These are phyloP conservation scores for Achroia grisella DNA, from an alignment of 1,140 invertebrate species.

Conservation along the genomic window DNA sequence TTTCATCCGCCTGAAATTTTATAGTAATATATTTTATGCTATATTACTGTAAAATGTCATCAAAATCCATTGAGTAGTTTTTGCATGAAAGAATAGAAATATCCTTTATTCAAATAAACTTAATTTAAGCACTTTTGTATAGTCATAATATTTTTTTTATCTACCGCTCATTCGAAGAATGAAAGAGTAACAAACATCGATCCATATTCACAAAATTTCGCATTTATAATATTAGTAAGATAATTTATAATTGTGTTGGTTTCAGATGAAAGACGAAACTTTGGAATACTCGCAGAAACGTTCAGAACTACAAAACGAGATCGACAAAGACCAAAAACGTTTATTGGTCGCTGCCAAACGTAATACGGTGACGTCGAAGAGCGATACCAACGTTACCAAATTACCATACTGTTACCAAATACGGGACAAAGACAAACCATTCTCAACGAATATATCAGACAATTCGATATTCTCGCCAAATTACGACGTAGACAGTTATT, in stretches of 20 bases:
- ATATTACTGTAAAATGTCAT: too few relatives aligned
- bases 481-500: slow-evolving; percentile 56
- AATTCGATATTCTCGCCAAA: slow-evolving; percentile 49
- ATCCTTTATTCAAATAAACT: too few relatives aligned
- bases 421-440: slow-evolving; percentile 26
- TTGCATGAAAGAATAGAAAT: too few relatives aligned
- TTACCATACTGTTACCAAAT: slow-evolving; percentile 29
- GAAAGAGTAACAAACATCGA: too few relatives aligned
- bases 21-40: too few relatives aligned
- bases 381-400: slow-evolving; percentile 24
- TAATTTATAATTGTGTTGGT: slow-evolving; percentile 13
- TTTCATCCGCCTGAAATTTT: too few relatives aligned
- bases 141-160: too few relatives aligned
- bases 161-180: too few relatives aligned
- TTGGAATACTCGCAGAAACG: slow-evolving; percentile 64
- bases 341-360: slow-evolving; percentile 25
- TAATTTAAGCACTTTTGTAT: too few relatives aligned
- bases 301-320: slow-evolving; percentile 63
- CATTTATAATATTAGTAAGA: too few relatives aligned
- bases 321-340: slow-evolving; percentile 55
- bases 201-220: too few relatives aligned
- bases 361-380: slow-evolving; percentile 24
- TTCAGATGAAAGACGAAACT: slow-evolving; percentile 69
- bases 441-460: slow-evolving; percentile 51
- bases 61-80: too few relatives aligned